Evolutionary conservation across 2,113 vertebrate species (phyloP), one percentile per base, ranked within the genome.

Genomic region (Monopterus albus): DNA sequence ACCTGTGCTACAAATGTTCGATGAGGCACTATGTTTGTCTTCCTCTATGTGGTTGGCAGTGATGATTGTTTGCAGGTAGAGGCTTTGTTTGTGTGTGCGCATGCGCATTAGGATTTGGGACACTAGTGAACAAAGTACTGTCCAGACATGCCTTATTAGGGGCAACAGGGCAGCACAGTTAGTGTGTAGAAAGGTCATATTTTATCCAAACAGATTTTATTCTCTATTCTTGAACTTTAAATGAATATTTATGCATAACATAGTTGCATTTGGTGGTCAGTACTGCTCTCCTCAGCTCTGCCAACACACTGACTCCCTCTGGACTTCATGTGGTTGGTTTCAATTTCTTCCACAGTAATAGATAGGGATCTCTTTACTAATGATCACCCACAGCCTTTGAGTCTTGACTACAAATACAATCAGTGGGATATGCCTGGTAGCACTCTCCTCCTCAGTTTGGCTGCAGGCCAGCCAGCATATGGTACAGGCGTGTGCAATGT

Each of bases 351-450:
- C 42, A 51, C 57, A 66, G 81, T 89, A 87, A 90, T 74, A 70
- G 84, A 88, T 85, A 80, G 79, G 79, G 78, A 86, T 86, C 75
- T 88, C 38, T 76, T 86, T 77, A 51, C 81, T 88, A 87, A 90
- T 72, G 79, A 88, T 82, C 52, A 52, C 75, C 84, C 72, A 25
- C 75, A 75, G 81, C 56, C 72, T 35, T 66, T 52, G 79, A 62
- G 73, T 64, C 69, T 52, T 51, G 70, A 75, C 52, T 67, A 39
- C 70, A 68, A 49, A 79, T 72, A 43, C 76, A 78, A 77, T 75
- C 70, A 71, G 73, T 52, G 52, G 70, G 78, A 81, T 52, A 65
- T 76, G 71, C 79, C 55, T 53, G 56, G 70, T 82, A 68, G 59
- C 73, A 55, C 67, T 26, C 57, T 62, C 11, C 65, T 28, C 42